Evolutionary conservation across 1,140 invertebrate genomes (phyloP).

Genomic region (Campoletis sonorensis): DNA sequence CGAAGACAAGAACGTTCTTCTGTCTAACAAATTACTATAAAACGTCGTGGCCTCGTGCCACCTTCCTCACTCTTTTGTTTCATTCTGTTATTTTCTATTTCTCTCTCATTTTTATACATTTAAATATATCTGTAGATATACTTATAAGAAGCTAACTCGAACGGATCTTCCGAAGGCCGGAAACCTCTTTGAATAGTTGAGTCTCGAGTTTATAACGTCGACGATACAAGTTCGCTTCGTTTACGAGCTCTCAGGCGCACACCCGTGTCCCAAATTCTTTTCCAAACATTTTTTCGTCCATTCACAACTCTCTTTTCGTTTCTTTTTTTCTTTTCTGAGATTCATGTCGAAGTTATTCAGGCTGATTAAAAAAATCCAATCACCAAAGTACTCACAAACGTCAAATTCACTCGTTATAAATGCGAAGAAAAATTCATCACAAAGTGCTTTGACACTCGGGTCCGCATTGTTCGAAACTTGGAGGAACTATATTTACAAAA

Average conservation of each 20-base stretch:
- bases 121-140: background rate
- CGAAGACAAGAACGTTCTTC: slow-evolving; percentile 54
- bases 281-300: slow-evolving; percentile 30
- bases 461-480: no score
- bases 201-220: no score
- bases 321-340: background rate
- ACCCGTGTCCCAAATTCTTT: slow-evolving; percentile 68
- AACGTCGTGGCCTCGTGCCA: slow-evolving; percentile 19
- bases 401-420: no score
- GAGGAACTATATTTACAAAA: background rate
- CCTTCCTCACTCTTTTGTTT: slow-evolving; percentile 8
- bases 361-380: background rate
- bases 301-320: slow-evolving; percentile 9
- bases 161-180: slow-evolving; percentile 61
- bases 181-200: slow-evolving; percentile 74
- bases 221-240: no score
- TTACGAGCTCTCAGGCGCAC: slow-evolving; percentile 26
- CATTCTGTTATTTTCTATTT: slow-evolving; percentile 11
- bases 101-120: background rate
- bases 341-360: background rate
- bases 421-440: no score
- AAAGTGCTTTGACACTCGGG: no score
- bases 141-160: slow-evolving; percentile 22
- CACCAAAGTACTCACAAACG: no score
- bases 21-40: background rate